These are phyloP conservation scores for Phyllotreta cruciferae DNA, from an alignment of 2,888 invertebrate genomes.

Conservation along the genomic window DNA sequence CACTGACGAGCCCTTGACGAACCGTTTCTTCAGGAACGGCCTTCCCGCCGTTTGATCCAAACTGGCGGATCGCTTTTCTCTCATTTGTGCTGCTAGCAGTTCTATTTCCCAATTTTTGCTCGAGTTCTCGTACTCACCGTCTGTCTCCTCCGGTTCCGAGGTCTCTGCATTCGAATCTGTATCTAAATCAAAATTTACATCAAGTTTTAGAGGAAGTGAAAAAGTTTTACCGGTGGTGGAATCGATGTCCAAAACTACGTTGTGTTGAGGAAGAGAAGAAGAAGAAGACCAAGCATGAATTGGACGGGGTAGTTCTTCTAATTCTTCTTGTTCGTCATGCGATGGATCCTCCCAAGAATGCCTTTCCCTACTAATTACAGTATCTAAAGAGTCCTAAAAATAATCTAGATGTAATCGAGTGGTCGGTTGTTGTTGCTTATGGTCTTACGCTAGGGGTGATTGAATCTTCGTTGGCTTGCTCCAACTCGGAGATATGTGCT, in stretches of 20 bases:
- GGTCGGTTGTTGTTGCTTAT: neutral
- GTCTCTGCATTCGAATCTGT: constrained; percentile 54
- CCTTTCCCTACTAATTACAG: constrained; percentile 56
- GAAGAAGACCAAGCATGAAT: constrained; percentile 49
- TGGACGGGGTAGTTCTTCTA: constrained; percentile 68
- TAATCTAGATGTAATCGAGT: neutral
- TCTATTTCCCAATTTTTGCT: constrained; percentile 59
- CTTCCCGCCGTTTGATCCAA: constrained; percentile 54
- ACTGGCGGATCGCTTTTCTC: constrained; percentile 56
- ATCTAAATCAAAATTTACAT: constrained; percentile 41
- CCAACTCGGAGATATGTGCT: constrained; percentile 73
- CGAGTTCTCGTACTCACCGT: constrained; percentile 54
- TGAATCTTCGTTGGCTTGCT: constrained; percentile 58
- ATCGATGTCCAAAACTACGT: constrained; percentile 54
- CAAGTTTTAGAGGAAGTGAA: neutral
- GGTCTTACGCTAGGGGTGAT: constrained; percentile 50
- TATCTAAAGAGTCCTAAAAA: constrained; percentile 56
- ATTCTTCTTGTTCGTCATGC: constrained; percentile 72
- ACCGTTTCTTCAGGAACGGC: constrained; percentile 49
- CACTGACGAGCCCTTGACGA: constrained; percentile 41
- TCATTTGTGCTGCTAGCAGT: constrained; percentile 57
- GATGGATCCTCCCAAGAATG: constrained; percentile 76
- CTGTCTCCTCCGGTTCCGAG: constrained; percentile 52
- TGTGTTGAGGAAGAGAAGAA: constrained; percentile 41
- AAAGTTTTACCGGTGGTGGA: constrained; percentile 49